Base-by-base conservation (phyloP, 2,113 vertebrate genomes). In the Puntigrus tetrazona region DNA sequence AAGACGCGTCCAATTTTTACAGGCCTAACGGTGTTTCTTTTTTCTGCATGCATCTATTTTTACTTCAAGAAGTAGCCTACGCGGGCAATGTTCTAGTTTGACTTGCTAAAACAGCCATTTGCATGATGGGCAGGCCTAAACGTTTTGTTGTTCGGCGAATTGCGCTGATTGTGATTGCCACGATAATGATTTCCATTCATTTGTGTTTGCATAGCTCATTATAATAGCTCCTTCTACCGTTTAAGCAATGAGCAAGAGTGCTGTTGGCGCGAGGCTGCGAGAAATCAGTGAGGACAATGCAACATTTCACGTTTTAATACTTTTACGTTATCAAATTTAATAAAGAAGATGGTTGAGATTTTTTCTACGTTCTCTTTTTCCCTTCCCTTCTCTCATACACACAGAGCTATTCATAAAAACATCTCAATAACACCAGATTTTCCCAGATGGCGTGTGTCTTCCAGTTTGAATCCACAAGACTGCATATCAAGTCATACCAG, bases 341-440 rank as follows among this genome's bases (percentile, higher is more conserved):
- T 1, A 47, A 55, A 61, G 36, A 43, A 61, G 20, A 63, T 43
- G 11, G 0, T 18, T 61, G 6, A 41, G 20, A 67, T 41, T 7
- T 38, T 43, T 63, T 11, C 1, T 27, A 0, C 9, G 10, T 25
- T 59, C 2, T 11, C 38, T 76, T 77, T 73, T 20, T 78, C 52
- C 63, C 75, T 31, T 85, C 47, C 14, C 34, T 78, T 85, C 43
- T 10, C 55, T 86, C 13, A 85, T 85, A 84, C 84, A 81, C 79
- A 88, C 76, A 59, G 36, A 41, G 13, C 67, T 82, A 59, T 78
- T 67, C 41, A 74, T n/a, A 84, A 77, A 61, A 80, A 81, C 55
- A 87, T 41, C 22, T 55, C 25, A 31, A 34, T 43, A 70, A 45
- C 72, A 82, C 2, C 89, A 92, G 89, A 90, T 88, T 90, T n/a